These are phyloP conservation scores for Emydura subglobosa DNA, from an alignment of 2,113 vertebrate genomes.

Conservation along the genomic window DNA sequence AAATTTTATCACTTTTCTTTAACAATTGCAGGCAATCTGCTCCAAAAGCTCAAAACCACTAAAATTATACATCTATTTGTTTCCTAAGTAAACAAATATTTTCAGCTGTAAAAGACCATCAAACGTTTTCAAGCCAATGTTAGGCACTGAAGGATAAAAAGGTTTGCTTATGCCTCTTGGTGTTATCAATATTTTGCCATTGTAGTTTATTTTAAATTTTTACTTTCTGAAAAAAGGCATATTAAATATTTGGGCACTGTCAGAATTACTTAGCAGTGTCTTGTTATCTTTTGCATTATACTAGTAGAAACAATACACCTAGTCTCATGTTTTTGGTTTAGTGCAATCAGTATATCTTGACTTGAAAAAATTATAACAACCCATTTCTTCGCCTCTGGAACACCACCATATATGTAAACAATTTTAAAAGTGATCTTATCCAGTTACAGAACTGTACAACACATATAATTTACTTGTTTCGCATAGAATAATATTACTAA, in stretches of 20 bases:
- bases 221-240: background rate
- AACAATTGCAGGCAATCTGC: background rate
- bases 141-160: background rate
- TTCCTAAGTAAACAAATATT: background rate
- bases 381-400: slow-evolving; percentile 37
- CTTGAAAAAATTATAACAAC: slow-evolving; percentile 3
- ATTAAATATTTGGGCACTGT: background rate
- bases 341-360: background rate
- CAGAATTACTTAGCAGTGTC: background rate
- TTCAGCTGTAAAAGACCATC: background rate
- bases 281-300: background rate
- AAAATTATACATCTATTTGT: background rate
- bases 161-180: background rate
- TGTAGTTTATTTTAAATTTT: background rate
- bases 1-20: background rate
- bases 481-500: background rate
- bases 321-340: background rate
- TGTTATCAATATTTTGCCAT: background rate
- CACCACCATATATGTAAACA: slow-evolving; percentile 40
- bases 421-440: slow-evolving; percentile 40
- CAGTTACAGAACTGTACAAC: slow-evolving; percentile 22
- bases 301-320: background rate
- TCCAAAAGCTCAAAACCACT: background rate
- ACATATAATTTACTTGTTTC: background rate
- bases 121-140: background rate